A percentile compares a stretch with the other conserved stretches of the same genome.
These are phyloP conservation scores for Tarsius wallacei DNA, from an alignment of 2,797 vertebrate genomes.

Conservation along the genomic window DNA sequence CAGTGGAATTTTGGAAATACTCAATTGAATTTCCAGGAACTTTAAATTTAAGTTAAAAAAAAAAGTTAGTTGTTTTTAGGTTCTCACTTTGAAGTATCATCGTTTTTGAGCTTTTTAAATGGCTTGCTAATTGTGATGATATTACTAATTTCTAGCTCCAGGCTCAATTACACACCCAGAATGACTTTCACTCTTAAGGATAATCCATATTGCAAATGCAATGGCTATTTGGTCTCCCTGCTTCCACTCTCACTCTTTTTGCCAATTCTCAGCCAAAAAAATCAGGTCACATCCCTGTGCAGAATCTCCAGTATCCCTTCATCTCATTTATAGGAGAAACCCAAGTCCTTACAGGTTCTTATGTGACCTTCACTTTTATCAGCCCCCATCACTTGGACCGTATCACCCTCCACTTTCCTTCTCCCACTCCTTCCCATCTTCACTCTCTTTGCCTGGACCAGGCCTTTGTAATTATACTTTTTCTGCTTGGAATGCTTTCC, in stretches of 20 bases:
- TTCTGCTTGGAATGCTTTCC: not conserved
- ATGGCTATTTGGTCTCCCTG: not conserved
- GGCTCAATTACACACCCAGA: not conserved
- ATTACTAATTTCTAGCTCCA: not conserved
- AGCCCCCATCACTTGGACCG: not conserved
- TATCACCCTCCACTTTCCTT: too few relatives aligned
- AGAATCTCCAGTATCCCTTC: accelerated
- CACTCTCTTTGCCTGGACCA: too few relatives aligned
- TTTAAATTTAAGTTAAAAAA: not conserved
- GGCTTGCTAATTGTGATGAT: not conserved
- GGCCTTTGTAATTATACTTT: not conserved
- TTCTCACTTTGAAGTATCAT: not conserved
- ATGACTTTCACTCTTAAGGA: not conserved
- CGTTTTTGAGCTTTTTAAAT: not conserved
- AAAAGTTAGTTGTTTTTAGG: not conserved
- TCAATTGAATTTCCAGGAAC: not conserved
- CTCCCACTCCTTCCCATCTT: not conserved
- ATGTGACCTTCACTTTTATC: not conserved
- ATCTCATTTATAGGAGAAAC: not conserved
- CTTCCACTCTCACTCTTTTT: not conserved
- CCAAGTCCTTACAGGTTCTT: not conserved
- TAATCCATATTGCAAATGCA: not conserved
- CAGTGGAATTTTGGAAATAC: not conserved
- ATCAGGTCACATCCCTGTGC: not conserved
- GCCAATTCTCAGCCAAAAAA: not conserved